Conservation (phyloP, 2,888 invertebrate genomes). For the Drosophila neonasuta region DNA sequence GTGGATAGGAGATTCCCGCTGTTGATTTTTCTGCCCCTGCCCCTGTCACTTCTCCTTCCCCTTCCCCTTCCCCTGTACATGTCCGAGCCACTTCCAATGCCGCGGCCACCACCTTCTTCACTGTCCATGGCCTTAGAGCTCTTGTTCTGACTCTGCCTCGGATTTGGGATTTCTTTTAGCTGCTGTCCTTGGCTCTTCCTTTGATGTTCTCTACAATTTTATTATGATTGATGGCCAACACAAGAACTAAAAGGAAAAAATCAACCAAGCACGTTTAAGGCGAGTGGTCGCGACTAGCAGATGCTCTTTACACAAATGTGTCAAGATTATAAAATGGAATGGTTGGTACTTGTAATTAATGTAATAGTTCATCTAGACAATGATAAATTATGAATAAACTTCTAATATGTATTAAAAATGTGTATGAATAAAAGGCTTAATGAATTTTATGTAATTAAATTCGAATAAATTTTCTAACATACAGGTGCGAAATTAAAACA, state of each 20-base stretch:
- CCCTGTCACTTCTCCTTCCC: background rate
- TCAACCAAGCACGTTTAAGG: background rate
- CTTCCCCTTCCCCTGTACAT: background rate
- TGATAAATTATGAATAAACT: too few species aligned
- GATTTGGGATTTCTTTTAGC: constrained; percentile 13
- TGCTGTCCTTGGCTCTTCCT: constrained; percentile 35
- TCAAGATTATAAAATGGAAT: too few species aligned
- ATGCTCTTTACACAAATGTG: constrained; percentile 1
- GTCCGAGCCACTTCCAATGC: background rate
- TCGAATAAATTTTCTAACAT: too few species aligned
- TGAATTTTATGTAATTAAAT: too few species aligned
- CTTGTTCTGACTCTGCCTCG: constrained; percentile 7
- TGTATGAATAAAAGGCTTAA: too few species aligned
- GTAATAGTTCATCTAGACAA: too few species aligned
- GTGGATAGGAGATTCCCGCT: constrained; percentile 38
- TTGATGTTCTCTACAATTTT: constrained; percentile 53
- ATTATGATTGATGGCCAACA: constrained; percentile 72
- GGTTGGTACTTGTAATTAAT: too few species aligned
- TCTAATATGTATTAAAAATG: too few species aligned
- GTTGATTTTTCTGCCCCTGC: constrained; percentile 18
- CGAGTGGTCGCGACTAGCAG: background rate
- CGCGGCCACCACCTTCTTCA: background rate
- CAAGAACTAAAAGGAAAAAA: constrained; percentile 13
- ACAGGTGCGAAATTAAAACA: too few species aligned
- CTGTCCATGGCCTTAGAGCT: background rate